phyloP scores from a whole-genome alignment of 2,888 invertebrate genomes.

The Odiellus spinosus region DNA sequence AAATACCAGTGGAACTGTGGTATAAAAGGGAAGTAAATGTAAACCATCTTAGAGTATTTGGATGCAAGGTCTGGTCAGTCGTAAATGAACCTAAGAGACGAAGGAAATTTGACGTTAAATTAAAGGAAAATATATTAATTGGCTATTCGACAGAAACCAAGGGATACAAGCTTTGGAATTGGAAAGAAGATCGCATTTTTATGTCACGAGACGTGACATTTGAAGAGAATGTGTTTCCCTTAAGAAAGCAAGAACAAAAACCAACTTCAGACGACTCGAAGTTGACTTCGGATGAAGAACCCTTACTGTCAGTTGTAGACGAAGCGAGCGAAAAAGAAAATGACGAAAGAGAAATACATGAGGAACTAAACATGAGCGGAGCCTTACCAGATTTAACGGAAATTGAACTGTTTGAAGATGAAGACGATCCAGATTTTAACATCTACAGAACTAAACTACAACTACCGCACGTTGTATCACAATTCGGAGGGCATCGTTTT shows the following conservation, averaged over 20 bases:
- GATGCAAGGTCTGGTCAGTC: constrained; percentile 3
- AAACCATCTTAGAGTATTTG: constrained; percentile 1
- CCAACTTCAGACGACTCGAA: too few species aligned
- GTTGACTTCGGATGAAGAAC: too few species aligned
- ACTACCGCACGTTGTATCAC: too few species aligned
- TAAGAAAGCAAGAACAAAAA: neutral
- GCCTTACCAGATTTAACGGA: too few species aligned
- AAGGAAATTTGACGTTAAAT: constrained; percentile 1
- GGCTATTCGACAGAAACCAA: constrained; percentile 3
- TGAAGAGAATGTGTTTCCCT: constrained; percentile 4
- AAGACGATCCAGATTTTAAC: too few species aligned
- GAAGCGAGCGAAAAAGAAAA: too few species aligned
- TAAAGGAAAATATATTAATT: neutral
- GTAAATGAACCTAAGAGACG: neutral
- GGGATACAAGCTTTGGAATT: constrained; percentile 4
- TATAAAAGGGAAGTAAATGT: neutral
- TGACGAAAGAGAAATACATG: too few species aligned
- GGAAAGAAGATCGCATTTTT: neutral
- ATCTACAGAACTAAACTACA: too few species aligned
- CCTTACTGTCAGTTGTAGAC: too few species aligned
- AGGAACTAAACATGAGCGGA: too few species aligned
- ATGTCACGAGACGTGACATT: constrained; percentile 2
- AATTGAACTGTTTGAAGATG: too few species aligned
- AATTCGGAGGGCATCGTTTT: too few species aligned
- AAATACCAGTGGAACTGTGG: constrained; percentile 5